A percentile compares a stretch with the other conserved stretches of the same genome.
Evolutionary conservation across 2,797 vertebrate species (phyloP).

Genomic region (Vespertilio murinus): DNA sequence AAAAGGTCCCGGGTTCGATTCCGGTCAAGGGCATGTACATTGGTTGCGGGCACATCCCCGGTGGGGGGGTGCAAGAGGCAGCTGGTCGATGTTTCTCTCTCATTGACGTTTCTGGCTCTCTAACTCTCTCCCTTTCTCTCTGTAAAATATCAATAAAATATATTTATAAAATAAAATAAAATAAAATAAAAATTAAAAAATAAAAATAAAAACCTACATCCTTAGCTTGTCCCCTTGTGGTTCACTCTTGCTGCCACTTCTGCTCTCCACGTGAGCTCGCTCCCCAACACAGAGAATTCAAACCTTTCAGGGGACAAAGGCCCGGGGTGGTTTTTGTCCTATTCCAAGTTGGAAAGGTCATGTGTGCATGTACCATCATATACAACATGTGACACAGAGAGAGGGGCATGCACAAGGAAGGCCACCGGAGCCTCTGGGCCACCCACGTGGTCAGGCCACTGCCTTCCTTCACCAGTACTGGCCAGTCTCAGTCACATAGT

Average conservation of each 20-base stretch:
- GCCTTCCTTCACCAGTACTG: not conserved
- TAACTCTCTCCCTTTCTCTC: too few species aligned
- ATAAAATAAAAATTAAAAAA: too few species aligned
- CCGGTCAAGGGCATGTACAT: too few species aligned
- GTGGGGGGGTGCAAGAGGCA: too few species aligned
- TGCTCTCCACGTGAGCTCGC: not conserved
- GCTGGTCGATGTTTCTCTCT: too few species aligned
- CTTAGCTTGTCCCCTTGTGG: not conserved
- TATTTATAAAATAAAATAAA: too few species aligned
- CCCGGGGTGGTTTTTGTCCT: conserved; percentile 69
- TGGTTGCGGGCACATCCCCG: too few species aligned
- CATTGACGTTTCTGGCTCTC: too few species aligned
- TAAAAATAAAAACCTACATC: too few species aligned
- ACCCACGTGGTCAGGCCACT: not conserved
- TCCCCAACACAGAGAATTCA: not conserved
- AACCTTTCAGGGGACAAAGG: conserved; percentile 54
- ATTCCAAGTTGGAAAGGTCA: conserved; percentile 57
- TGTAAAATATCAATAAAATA: too few species aligned
- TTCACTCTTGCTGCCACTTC: not conserved
- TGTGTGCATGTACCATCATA: not conserved
- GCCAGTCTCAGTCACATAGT: not conserved
- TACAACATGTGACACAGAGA: not conserved
- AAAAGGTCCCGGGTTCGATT: too few species aligned
- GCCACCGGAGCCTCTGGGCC: too few species aligned
- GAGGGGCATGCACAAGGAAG: not conserved